Percentiles rank a stretch among this genome's conserved stretches.
Evolutionary conservation across 2,113 vertebrate genomes (phyloP).

Genomic region (Mustelus asterias): DNA sequence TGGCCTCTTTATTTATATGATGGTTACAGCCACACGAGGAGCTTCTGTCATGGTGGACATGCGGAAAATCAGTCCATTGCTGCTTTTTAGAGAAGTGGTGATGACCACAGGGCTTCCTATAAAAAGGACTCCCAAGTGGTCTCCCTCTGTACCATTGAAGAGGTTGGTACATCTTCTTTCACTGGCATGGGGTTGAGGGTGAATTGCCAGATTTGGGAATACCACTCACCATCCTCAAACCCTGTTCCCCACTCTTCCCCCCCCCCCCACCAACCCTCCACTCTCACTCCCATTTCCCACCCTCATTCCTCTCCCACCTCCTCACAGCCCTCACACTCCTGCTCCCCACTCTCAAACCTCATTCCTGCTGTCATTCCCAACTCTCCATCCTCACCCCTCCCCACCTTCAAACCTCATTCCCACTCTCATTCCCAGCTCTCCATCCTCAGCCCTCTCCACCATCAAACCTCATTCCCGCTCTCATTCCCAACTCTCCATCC

Average conservation of each 20-base stretch:
- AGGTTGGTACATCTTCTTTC: not conserved
- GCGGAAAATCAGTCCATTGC: not conserved
- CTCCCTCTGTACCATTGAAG: not conserved
- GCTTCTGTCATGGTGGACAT: not conserved
- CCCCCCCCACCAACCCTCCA: too few relatives aligned
- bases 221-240: not conserved
- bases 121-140: not conserved
- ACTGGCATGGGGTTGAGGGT: not conserved
- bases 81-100: not conserved
- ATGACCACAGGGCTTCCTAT: not conserved
- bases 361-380: not conserved
- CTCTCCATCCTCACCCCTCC: too few relatives aligned
- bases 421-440: not conserved
- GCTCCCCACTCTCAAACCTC: too few relatives aligned
- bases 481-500: not conserved
- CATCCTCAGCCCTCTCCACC: too few relatives aligned
- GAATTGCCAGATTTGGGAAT: not conserved
- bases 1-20: not conserved
- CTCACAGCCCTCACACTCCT: too few relatives aligned
- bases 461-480: too few relatives aligned
- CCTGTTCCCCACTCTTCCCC: not conserved
- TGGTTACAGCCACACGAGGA: not conserved
- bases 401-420: not conserved
- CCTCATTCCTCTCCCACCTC: too few relatives aligned
- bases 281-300: too few relatives aligned